phyloP scores from a whole-genome alignment of 1,140 invertebrate genomes.

The Drosophila micromelanica region DNA sequence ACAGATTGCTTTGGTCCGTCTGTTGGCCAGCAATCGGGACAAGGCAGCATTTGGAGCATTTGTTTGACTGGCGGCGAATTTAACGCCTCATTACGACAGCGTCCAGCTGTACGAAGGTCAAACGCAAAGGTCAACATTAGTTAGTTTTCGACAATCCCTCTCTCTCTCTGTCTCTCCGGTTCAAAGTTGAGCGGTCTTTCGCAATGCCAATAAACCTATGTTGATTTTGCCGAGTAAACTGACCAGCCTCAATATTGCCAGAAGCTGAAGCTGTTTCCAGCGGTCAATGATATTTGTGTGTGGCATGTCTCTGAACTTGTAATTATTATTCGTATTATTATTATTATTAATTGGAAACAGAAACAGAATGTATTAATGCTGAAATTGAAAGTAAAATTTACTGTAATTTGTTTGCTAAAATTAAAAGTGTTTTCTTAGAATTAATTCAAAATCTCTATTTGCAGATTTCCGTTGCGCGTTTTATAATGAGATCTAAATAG shows the following conservation, averaged over 20 bases:
- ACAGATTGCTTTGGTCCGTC: slow-evolving; percentile 39
- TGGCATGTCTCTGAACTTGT: slow-evolving; percentile 5
- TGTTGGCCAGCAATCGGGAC: slow-evolving; percentile 30
- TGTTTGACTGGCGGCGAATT: slow-evolving; percentile 20
- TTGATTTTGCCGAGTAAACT: slow-evolving; percentile 35
- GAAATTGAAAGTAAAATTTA: too few relatives aligned
- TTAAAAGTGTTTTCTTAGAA: too few relatives aligned
- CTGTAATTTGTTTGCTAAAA: too few relatives aligned
- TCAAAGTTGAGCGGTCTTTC: slow-evolving; percentile 65
- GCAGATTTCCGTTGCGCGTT: too few relatives aligned
- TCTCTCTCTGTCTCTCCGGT: slow-evolving; percentile 23
- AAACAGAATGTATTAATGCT: too few relatives aligned
- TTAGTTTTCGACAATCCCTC: slow-evolving; percentile 1
- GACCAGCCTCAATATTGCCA: slow-evolving; percentile 51
- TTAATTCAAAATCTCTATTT: too few relatives aligned
- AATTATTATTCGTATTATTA: too few relatives aligned
- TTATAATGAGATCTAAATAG: too few relatives aligned
- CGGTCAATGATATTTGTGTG: slow-evolving; percentile 14
- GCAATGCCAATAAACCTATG: slow-evolving; percentile 30
- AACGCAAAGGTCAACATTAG: slow-evolving; percentile 42
- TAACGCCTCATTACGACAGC: slow-evolving; percentile 21
- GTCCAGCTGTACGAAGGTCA: slow-evolving; percentile 27
- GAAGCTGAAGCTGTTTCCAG: not conserved
- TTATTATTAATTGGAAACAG: too few relatives aligned
- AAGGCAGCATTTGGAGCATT: slow-evolving; percentile 23